Evolutionary conservation across 2,113 vertebrate species (phyloP), one percentile per base, ranked within the genome.

Genomic region (Zapornia atra): DNA sequence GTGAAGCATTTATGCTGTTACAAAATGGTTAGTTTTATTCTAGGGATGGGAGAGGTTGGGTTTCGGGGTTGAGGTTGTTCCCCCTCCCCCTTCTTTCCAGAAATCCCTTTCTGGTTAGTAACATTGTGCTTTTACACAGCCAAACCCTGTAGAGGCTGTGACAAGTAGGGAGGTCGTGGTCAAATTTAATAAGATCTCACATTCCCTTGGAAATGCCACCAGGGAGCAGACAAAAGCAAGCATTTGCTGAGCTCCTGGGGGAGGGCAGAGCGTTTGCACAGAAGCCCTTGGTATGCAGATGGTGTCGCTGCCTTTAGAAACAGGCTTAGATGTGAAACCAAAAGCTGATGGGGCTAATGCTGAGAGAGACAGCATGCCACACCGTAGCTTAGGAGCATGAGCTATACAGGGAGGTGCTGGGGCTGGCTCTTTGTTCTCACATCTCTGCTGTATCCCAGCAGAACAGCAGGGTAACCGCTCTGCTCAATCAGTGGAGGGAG

Each of bases 201-300:
- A 95, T 92, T 94, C 94, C 86, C 91, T 87, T 76, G 75, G 86
- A 97, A 95, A 95, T 94, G 94, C 96, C 96, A 96, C 83, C 88
- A 92, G 94, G 88, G 96, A 96, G 90, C 92, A 93, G 96, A 95
- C 83, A 97, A 96, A 96, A 87, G 85, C 90, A 65, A 92, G 94
- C 31, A 12, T 94, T 84, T 50, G 94, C 96, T 60, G 96, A 96
- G 95, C 94, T 96, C 76, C 88, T 20, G 60, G 53, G 90, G 82
- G 75, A 82, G 34, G 64, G 56, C 69, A 38, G 29, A 64, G 66
- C 20, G 11, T n/a, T 88, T 88, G 76, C 92, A 92, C 68, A 13
- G 88, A 51, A 92, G 79, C 40, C 56, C 60, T 96, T 95, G 88
- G 88, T 94, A 96, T 95, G 96, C 96, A 96, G 92, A 90, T 82